A percentile compares a stretch with the other conserved stretches of the same genome.
Conservation (phyloP, 2,797 vertebrate species). For the Helarctos malayanus region DNA sequence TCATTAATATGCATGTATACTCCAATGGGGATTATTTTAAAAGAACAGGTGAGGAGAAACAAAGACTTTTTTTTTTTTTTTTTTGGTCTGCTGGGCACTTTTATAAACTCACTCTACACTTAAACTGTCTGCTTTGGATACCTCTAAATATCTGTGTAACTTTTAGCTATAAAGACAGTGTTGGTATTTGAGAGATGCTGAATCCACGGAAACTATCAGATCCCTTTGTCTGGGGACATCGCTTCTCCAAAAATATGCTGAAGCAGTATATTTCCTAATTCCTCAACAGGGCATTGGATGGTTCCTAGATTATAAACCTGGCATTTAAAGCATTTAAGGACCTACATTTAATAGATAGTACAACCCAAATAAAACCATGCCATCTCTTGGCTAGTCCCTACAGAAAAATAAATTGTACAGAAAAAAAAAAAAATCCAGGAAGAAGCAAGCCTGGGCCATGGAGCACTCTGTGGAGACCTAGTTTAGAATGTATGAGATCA, state of each 20-base stretch:
- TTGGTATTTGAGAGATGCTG: slow-evolving; percentile 46
- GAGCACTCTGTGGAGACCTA: background rate
- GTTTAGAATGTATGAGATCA: background rate
- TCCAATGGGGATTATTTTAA: slow-evolving; percentile 13
- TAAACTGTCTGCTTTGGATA: background rate
- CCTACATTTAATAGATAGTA: background rate
- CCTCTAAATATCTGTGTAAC: background rate
- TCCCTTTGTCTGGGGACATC: background rate
- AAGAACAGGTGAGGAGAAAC: slow-evolving; percentile 41
- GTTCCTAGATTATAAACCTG: background rate
- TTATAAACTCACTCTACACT: background rate
- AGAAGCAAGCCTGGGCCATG: background rate
- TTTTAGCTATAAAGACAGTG: slow-evolving; percentile 11
- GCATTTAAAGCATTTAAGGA: background rate
- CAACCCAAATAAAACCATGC: background rate
- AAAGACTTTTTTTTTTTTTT: background rate
- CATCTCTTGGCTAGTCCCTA: background rate
- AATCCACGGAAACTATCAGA: background rate
- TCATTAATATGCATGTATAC: background rate
- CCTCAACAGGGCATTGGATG: background rate
- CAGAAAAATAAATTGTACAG: background rate
- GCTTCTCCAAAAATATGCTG: slow-evolving; percentile 26
- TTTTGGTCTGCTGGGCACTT: background rate
- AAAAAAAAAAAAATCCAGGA: background rate
- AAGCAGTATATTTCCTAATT: background rate